Evolutionary conservation across 2,113 vertebrate species (phyloP).

Genomic region (Gymnorhina tibicen): DNA sequence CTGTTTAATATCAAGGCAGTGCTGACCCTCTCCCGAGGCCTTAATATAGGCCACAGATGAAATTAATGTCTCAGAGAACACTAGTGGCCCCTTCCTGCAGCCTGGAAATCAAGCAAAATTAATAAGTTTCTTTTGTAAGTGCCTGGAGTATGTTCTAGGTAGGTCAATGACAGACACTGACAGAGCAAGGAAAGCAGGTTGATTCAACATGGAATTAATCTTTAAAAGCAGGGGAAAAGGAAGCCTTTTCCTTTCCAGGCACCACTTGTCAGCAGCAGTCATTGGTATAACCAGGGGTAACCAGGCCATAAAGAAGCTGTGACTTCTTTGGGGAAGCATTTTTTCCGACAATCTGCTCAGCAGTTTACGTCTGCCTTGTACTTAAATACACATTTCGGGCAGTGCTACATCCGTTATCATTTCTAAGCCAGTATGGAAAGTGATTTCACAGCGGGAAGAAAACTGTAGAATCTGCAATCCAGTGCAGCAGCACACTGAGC

Average conservation of each 20-base stretch:
- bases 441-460: constrained; percentile 6
- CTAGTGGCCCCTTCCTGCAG: background rate
- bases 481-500: background rate
- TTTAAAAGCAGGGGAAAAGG: background rate
- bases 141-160: background rate
- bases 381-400: background rate
- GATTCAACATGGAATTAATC: background rate
- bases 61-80: background rate
- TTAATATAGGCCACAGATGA: background rate
- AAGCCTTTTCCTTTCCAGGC: background rate
- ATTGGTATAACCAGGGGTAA: background rate
- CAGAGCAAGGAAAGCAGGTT: background rate
- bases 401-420: background rate
- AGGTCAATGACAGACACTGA: background rate
- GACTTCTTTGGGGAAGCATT: background rate
- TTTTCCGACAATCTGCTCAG: background rate
- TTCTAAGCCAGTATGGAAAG: background rate
- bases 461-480: background rate
- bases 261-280: background rate
- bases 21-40: background rate
- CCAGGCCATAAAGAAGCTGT: background rate
- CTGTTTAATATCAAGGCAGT: background rate
- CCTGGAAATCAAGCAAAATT: background rate
- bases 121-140: background rate
- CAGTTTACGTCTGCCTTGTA: background rate